Base-by-base conservation (phyloP, 1,140 invertebrate species). In the Zaprionus ghesquierei region DNA sequence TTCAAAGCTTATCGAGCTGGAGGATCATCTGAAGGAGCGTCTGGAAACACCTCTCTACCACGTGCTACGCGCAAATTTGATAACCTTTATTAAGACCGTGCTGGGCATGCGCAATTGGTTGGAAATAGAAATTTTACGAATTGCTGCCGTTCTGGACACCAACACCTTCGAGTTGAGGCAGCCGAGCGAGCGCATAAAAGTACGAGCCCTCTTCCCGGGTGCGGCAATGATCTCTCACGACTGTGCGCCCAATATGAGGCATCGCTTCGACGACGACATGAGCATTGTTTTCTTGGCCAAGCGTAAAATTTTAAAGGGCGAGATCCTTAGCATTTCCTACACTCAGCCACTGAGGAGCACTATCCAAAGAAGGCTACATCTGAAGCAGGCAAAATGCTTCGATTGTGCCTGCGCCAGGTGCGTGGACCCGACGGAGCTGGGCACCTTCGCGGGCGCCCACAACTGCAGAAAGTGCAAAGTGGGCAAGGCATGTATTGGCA, bases 331-430 rank as follows among this genome's bases (percentile, higher is more conserved):
- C 10, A 94, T 94, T 10, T 94, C 94, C 2, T 96, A 96, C 71
- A 95, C 95, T 1, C 94, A 96, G 79, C 93, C 94, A 0, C 84
- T 96, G 58, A 94, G 93, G 92, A 94, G 94, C 25, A 96, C 95
- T 25, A 92, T 95, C 5, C 93, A 94, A 64, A 91, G 95, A 62
- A 92, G 94, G 63, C 90, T 92, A 65, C 94, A 95, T 92, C 91
- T 96, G 2, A 92, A 92, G 72, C 92, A 91, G 41, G 93, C 91
- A n/a, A 95, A 95, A 91, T 95, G 94, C 77, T 95, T 95, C 71
- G 92, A 93, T 53, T 95, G 95, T 79, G 84, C 90, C 13, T 95
- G 95, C 55, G 72, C 90, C n/a, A 91, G 95, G 58, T 95, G 95
- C 71, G 81, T 63, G 27, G 95, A 95, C 92, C 93, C 94, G 27